These are phyloP conservation scores for Drosophila sordidula DNA, from an alignment of 2,888 invertebrate genomes.

Conservation along the genomic window DNA sequence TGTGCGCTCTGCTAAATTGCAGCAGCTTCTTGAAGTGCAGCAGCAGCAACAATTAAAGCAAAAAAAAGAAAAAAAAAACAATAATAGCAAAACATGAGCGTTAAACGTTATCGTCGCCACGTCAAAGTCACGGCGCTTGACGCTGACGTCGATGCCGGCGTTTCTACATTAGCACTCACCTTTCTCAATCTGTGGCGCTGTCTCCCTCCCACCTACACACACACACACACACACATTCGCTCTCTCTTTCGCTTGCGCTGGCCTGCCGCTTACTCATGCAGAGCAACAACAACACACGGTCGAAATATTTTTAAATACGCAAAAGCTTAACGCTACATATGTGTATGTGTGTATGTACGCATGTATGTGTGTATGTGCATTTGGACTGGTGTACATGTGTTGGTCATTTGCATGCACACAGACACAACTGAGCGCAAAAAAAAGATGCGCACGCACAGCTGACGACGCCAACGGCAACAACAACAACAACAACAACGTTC, in stretches of 20 bases:
- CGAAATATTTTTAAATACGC: conserved; percentile 54
- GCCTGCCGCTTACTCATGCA: conserved; percentile 34
- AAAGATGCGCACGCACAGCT: conserved; percentile 30
- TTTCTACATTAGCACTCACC: conserved; percentile 45
- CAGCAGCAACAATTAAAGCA: conserved; percentile 34
- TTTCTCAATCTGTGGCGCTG: conserved; percentile 20
- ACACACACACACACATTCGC: background rate
- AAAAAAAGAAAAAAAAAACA: conserved; percentile 25
- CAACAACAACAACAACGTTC: too few species aligned
- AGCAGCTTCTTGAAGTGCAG: conserved; percentile 44
- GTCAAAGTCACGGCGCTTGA: conserved; percentile 66
- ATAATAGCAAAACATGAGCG: conserved; percentile 46
- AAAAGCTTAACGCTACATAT: conserved; percentile 30
- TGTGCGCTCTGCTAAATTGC: conserved; percentile 26
- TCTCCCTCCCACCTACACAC: background rate
- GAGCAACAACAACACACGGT: conserved; percentile 19
- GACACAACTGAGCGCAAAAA: background rate
- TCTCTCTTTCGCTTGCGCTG: conserved; percentile 5
- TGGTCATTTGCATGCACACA: conserved; percentile 12
- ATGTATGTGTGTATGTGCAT: background rate
- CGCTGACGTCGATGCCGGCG: conserved; percentile 62
- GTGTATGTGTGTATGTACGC: background rate
- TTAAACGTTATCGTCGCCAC: conserved; percentile 64
- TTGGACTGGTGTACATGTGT: background rate
- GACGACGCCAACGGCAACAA: conserved; percentile 19